Evolutionary conservation across 2,888 invertebrate genomes (phyloP).

Genomic region (Tenthredo livida): DNA sequence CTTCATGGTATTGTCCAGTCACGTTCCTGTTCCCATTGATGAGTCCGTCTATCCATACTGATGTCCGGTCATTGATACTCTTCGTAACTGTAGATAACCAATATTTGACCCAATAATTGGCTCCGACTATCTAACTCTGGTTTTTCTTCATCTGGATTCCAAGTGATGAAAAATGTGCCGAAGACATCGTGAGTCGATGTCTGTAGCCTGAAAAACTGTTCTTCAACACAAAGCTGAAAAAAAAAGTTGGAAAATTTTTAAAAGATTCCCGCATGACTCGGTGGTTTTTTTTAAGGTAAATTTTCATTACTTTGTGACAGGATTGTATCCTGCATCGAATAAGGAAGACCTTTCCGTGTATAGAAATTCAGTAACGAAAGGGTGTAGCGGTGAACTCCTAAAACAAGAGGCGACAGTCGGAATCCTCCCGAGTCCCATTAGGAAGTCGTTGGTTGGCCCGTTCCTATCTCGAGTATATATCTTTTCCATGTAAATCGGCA

Average conservation of each 20-base stretch:
- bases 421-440: slow-evolving; percentile 66
- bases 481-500: slow-evolving; percentile 64
- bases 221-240: no score
- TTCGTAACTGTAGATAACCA: no score
- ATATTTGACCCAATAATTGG: no score
- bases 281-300: background rate
- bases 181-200: no score
- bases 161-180: no score
- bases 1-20: no score
- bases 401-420: slow-evolving; percentile 60
- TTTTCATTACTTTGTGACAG: background rate
- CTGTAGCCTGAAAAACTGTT: background rate
- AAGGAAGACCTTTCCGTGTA: background rate
- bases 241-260: background rate
- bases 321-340: background rate
- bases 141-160: no score
- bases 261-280: background rate
- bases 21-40: no score
- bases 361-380: background rate
- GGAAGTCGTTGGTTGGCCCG: slow-evolving; percentile 53
- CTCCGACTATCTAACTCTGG: no score
- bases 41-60: no score
- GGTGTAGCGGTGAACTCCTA: background rate
- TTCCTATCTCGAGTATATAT: slow-evolving; percentile 59
- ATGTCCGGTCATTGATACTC: no score